A percentile compares a stretch with the other conserved stretches of the same genome.
Evolutionary conservation across 2,888 invertebrate species (phyloP).

Genomic region (Ferrisia virgata): DNA sequence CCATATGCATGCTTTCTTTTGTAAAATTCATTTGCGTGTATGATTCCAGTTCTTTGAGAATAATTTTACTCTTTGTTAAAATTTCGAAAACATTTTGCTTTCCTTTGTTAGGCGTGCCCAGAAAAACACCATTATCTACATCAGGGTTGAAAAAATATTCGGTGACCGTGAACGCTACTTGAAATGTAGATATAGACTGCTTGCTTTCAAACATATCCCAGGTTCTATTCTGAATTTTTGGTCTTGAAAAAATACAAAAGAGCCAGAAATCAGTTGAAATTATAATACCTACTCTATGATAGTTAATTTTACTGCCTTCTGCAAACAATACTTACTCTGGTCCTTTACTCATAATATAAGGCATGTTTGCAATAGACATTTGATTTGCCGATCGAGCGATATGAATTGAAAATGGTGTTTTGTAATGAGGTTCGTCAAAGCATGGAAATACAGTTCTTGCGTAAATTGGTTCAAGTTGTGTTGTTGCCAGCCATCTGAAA

Average conservation of each 20-base stretch:
- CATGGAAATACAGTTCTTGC: conserved; percentile 82
- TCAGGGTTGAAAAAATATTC: conserved; percentile 62
- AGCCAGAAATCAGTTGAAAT: no score
- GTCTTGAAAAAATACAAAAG: background rate
- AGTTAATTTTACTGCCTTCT: background rate
- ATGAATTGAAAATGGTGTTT: conserved; percentile 60
- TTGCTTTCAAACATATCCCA: conserved; percentile 38
- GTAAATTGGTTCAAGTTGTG: conserved; percentile 75
- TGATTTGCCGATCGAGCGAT: conserved; percentile 15
- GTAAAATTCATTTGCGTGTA: conserved; percentile 60
- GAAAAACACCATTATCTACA: background rate
- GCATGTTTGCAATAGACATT: conserved; percentile 31
- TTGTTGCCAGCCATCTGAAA: conserved; percentile 69
- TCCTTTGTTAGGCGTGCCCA: background rate
- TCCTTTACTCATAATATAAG: background rate
- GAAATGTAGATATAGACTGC: conserved; percentile 56
- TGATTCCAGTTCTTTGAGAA: conserved; percentile 54
- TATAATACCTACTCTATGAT: background rate
- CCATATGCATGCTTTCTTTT: conserved; percentile 67
- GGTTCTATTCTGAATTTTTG: conserved; percentile 1
- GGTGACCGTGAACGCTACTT: conserved; percentile 79
- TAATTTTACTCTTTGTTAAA: conserved; percentile 57
- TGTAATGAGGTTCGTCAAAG: conserved; percentile 80
- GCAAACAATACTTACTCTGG: background rate
- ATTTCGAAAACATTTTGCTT: conserved; percentile 2